Evolutionary conservation across 2,797 vertebrate species (phyloP).

Genomic region (Cossypha heuglini): DNA sequence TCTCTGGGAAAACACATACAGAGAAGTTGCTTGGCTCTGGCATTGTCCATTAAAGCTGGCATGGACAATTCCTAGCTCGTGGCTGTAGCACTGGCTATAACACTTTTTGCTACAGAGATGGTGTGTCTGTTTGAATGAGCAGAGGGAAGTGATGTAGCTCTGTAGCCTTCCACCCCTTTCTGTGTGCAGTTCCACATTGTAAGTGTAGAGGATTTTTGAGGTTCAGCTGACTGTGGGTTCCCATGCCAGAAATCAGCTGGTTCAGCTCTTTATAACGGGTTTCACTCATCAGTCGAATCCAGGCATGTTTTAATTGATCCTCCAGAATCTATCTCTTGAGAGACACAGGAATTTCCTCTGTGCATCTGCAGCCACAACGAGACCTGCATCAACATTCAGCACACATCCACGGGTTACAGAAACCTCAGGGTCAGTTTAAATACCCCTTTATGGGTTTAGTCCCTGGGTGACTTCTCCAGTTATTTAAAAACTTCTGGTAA

Average conservation of each 20-base stretch:
- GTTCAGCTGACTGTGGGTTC: neutral
- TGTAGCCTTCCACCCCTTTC: accelerated
- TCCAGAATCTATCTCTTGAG: neutral
- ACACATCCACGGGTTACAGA: neutral
- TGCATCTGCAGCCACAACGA: neutral
- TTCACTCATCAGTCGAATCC: accelerated
- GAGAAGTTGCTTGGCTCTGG: neutral
- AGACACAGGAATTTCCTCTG: neutral
- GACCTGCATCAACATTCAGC: neutral
- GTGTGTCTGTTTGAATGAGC: accelerated
- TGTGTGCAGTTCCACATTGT: accelerated
- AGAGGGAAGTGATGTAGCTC: accelerated
- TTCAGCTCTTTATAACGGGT: neutral
- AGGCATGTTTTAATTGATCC: neutral
- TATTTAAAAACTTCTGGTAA: neutral
- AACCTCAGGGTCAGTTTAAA: neutral
- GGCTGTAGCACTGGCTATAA: neutral
- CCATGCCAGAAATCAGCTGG: neutral
- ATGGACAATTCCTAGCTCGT: accelerated
- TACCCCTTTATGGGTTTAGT: neutral
- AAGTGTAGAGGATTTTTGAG: accelerated
- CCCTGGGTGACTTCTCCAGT: neutral
- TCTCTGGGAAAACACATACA: neutral
- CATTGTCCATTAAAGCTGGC: neutral
- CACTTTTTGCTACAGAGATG: neutral